phyloP scores from a whole-genome alignment of 2,888 invertebrate genomes.

The Masnerella sp. region DNA sequence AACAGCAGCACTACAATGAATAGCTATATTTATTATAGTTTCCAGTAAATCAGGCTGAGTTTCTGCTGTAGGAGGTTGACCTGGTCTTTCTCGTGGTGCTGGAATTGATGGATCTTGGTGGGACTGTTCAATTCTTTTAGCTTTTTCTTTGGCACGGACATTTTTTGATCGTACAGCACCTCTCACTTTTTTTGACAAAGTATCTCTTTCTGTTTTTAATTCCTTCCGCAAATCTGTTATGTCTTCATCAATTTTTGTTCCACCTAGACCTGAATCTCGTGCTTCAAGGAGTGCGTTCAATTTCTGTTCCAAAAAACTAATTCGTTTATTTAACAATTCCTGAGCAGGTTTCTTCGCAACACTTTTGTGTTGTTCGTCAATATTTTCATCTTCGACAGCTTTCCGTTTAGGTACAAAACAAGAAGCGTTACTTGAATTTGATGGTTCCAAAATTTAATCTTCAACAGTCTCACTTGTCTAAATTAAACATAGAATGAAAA shows the following conservation, averaged over 20 bases:
- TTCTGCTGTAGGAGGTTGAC: background rate
- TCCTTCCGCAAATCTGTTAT: background rate
- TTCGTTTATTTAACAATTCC: background rate
- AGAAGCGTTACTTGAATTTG: background rate
- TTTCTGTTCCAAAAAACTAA: background rate
- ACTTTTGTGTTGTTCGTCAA: background rate
- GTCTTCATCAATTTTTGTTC: background rate
- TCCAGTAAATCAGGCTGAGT: background rate
- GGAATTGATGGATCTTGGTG: background rate
- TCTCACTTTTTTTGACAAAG: background rate
- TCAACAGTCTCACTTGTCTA: background rate
- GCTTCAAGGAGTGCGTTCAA: background rate
- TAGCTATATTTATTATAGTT: conserved; percentile 1
- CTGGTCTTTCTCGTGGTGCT: conserved; percentile 1
- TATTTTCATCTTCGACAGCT: background rate
- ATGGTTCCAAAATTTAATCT: background rate
- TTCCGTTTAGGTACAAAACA: background rate
- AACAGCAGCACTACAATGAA: conserved; percentile 1
- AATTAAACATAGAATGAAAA: background rate
- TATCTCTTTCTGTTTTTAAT: background rate
- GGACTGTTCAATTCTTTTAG: background rate
- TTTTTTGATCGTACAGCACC: background rate
- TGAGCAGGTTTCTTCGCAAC: background rate
- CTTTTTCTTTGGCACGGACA: background rate
- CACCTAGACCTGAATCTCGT: conserved; percentile 3